Evolutionary conservation across 2,113 vertebrate species (phyloP).

Genomic region (Pipa parva): DNA sequence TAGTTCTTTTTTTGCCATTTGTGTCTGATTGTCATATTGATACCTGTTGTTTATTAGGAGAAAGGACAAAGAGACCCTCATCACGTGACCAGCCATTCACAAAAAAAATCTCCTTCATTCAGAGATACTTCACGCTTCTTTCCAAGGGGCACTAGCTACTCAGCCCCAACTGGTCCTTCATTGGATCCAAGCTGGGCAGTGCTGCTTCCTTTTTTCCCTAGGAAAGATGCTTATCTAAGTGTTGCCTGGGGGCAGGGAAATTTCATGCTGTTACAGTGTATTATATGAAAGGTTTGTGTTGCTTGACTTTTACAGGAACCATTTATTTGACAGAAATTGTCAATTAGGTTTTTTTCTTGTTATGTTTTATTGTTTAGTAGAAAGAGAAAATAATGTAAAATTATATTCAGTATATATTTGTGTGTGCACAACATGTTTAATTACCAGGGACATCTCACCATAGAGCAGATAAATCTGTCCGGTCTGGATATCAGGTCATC

Average conservation of each 20-base stretch:
- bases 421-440: no score
- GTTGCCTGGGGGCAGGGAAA: background rate
- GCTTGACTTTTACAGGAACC: no score
- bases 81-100: conserved; percentile 52
- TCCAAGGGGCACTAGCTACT: conserved; percentile 6
- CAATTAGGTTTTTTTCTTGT: no score
- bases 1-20: conserved; percentile 2
- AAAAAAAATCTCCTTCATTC: conserved; percentile 47
- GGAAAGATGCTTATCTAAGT: background rate
- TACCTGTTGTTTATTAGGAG: conserved; percentile 46
- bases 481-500: no score
- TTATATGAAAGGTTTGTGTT: background rate
- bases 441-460: no score
- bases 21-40: conserved; percentile 7
- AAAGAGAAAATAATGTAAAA: no score
- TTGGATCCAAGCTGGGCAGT: conserved; percentile 1
- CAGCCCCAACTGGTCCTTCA: background rate
- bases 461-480: no score
- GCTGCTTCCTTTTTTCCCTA: background rate
- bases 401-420: no score
- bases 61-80: conserved; percentile 45
- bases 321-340: no score
- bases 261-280: background rate
- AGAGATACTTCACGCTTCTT: conserved; percentile 27
- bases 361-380: no score